Conservation (phyloP, 2,888 invertebrate species). For the Dryocosmus kuriphilus region DNA sequence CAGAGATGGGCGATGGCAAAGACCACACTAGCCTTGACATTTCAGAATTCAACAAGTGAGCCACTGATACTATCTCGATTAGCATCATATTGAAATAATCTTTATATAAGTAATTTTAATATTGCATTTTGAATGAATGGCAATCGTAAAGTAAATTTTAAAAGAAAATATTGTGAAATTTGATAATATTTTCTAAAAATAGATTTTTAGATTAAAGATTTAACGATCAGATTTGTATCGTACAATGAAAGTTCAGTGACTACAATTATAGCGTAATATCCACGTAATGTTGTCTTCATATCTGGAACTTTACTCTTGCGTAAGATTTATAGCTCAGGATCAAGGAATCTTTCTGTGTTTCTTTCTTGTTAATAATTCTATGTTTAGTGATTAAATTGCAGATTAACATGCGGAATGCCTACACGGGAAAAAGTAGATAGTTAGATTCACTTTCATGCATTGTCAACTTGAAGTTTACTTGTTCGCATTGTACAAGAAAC, state of each 20-base stretch:
- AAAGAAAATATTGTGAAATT: not conserved
- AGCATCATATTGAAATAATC: not conserved
- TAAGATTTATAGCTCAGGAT: conserved; percentile 4
- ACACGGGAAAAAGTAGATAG: no score
- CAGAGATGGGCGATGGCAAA: conserved; percentile 15
- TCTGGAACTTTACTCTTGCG: not conserved
- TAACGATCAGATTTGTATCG: not conserved
- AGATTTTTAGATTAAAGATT: not conserved
- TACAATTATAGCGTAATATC: not conserved
- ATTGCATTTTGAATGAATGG: not conserved
- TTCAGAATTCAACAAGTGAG: conserved; percentile 19
- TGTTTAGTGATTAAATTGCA: not conserved
- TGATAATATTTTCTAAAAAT: not conserved
- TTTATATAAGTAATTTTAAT: not conserved
- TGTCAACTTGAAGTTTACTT: no score
- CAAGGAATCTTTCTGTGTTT: not conserved
- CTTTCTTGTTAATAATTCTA: not conserved
- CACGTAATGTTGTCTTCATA: not conserved
- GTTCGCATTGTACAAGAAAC: no score
- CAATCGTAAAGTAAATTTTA: not conserved
- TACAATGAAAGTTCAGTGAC: not conserved
- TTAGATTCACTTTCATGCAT: no score
- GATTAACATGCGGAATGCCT: not conserved
- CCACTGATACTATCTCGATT: conserved; percentile 12
- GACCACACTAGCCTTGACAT: conserved; percentile 23